Evolutionary conservation across 2,113 vertebrate genomes (phyloP), one percentile per base, ranked within the genome.

Genomic region (Zosterops japonicus): DNA sequence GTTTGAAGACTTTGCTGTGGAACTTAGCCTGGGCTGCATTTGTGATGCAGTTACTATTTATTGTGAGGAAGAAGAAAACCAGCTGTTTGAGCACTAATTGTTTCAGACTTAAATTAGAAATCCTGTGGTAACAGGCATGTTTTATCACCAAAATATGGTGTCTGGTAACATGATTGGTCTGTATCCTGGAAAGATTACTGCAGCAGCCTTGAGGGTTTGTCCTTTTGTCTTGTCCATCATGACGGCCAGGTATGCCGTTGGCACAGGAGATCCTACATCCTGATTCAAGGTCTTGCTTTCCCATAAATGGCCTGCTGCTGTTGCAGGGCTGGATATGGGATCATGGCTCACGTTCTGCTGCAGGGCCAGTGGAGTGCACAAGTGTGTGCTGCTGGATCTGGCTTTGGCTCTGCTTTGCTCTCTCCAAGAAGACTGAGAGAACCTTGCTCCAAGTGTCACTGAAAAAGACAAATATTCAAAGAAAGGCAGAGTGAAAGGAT

Each of bases 1-100:
- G 12, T 79, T 97, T 80, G 74, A 90, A 89, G 94, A 61, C 47
- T 87, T 87, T 91, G 63, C 86, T 9, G 28, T 72, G 65, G 59
- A 85, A 53, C 44, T 79, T 29, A 75, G 53, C 16, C 16, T 27
- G 17, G 29, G 55, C 33, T 97, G 78, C 18, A 35, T 75, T 83
- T 92, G 74, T 14, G 78, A 78, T 68, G 55, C 60, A 21, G 70
- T 87, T 63, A 14, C 36, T 29, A 1, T 92, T 88, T 68, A 67
- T 7, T 8, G 50, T n/a, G 94, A 92, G 55, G 47, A 65, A 29
- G 67, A 83, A 55, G 63, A 64, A 61, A 93, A 61, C 5, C 46
- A 60, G 9, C 64, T 94, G 56, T 69, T 42, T 83, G 64, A 87
- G 41, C 5, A 23, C 33, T 44, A 67, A 68, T 57, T 42, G 3